A percentile compares a stretch with the other conserved stretches of the same genome.
These are phyloP conservation scores for Chloroceryle inda DNA, from an alignment of 2,797 vertebrate genomes.

Conservation along the genomic window DNA sequence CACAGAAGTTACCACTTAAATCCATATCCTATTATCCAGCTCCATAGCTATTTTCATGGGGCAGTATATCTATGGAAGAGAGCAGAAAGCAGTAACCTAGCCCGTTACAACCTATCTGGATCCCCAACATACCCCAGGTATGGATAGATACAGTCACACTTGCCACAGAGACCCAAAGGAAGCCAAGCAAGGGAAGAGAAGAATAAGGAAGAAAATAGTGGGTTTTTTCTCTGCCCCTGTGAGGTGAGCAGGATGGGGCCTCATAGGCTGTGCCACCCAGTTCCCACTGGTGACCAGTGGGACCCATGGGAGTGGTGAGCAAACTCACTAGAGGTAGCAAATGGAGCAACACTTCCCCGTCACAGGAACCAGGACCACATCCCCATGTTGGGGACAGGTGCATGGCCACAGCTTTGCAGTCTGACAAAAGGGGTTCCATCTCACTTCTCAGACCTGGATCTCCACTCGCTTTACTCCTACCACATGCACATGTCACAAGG, in stretches of 20 bases:
- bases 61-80: neutral
- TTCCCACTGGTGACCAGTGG: neutral
- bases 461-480: neutral
- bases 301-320: accelerated
- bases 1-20: neutral
- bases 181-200: neutral
- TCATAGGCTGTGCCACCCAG: neutral
- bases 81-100: neutral
- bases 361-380: neutral
- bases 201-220: neutral
- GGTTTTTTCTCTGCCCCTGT: neutral
- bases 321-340: neutral
- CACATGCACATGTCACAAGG: neutral
- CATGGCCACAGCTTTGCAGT: accelerated
- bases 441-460: neutral
- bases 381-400: accelerated
- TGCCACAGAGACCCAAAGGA: neutral
- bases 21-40: neutral
- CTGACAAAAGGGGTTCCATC: accelerated
- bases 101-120: neutral
- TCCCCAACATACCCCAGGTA: accelerated
- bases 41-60: neutral
- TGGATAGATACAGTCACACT: neutral
- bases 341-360: accelerated
- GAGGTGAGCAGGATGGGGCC: neutral